These are phyloP conservation scores for Acleris sparsana DNA, from an alignment of 2,888 invertebrate genomes.

Conservation along the genomic window DNA sequence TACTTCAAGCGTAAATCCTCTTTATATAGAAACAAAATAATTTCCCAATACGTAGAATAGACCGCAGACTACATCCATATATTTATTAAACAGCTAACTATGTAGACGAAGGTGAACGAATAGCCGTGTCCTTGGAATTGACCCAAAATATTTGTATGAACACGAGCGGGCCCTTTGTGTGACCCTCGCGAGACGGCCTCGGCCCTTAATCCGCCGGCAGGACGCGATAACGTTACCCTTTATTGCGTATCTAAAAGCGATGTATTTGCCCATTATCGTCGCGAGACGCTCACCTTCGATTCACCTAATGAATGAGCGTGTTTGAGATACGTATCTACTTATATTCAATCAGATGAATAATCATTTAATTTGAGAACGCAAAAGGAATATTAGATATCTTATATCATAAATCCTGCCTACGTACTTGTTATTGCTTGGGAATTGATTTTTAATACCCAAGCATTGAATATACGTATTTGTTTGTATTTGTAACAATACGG, in stretches of 20 bases:
- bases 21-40: too few species aligned
- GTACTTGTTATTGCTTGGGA: slow-evolving; percentile 3
- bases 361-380: not conserved
- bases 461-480: not conserved
- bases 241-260: slow-evolving; percentile 51
- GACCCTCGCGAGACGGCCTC: slow-evolving; percentile 58
- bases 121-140: slow-evolving; percentile 63
- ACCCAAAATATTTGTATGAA: slow-evolving; percentile 57
- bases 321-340: slow-evolving; percentile 26
- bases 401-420: not conserved
- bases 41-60: not conserved
- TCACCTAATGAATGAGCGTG: slow-evolving; percentile 42
- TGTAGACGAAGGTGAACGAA: slow-evolving; percentile 86
- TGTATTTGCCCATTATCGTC: slow-evolving; percentile 46
- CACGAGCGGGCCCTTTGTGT: slow-evolving; percentile 57
- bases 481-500: slow-evolving; percentile 10
- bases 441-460: slow-evolving; percentile 1
- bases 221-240: slow-evolving; percentile 55
- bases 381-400: not conserved
- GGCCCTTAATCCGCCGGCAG: slow-evolving; percentile 48
- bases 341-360: slow-evolving; percentile 16
- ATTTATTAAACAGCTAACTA: not conserved
- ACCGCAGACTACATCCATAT: not conserved
- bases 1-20: too few species aligned
- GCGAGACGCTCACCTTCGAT: slow-evolving; percentile 43